Conservation (phyloP, 2,888 invertebrate genomes). For the Brassicogethes aeneus region DNA sequence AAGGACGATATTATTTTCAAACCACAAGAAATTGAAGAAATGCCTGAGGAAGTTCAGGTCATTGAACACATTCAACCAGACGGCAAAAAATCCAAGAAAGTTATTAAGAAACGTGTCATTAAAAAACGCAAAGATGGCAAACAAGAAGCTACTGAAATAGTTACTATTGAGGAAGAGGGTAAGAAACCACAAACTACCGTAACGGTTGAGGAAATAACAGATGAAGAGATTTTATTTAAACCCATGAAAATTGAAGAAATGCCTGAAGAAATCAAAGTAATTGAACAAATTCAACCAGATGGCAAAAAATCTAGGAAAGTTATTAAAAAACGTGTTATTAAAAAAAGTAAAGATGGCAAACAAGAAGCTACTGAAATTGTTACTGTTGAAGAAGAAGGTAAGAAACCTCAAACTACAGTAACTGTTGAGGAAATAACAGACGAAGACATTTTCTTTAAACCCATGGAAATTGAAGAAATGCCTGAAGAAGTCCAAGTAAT, state of each 20-base stretch:
- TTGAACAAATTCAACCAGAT: constrained; percentile 22
- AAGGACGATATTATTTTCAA: constrained; percentile 9
- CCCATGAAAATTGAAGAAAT: constrained; percentile 32
- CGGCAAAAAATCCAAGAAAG: background rate
- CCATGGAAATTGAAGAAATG: constrained; percentile 15
- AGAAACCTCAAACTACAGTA: constrained; percentile 31
- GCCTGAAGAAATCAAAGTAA: constrained; percentile 33
- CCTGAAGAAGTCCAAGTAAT: constrained; percentile 20
- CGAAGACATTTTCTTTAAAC: constrained; percentile 3
- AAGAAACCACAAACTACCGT: constrained; percentile 32
- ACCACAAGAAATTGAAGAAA: constrained; percentile 21
- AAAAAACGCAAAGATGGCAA: constrained; percentile 22
- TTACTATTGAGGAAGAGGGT: constrained; percentile 33
- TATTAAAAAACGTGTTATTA: constrained; percentile 41
- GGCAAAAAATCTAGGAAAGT: constrained; percentile 32
- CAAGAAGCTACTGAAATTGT: constrained; percentile 38
- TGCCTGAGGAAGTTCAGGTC: constrained; percentile 30
- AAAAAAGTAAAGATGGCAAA: constrained; percentile 30
- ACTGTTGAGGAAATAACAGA: constrained; percentile 20
- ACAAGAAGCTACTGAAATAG: constrained; percentile 14
- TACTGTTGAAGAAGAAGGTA: constrained; percentile 31
- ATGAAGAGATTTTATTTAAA: constrained; percentile 9
- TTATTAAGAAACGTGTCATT: constrained; percentile 6
- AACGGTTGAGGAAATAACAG: constrained; percentile 24
- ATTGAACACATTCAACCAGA: constrained; percentile 23